Evolutionary conservation across 2,797 vertebrate genomes (phyloP).

Genomic region (Betta splendens): DNA sequence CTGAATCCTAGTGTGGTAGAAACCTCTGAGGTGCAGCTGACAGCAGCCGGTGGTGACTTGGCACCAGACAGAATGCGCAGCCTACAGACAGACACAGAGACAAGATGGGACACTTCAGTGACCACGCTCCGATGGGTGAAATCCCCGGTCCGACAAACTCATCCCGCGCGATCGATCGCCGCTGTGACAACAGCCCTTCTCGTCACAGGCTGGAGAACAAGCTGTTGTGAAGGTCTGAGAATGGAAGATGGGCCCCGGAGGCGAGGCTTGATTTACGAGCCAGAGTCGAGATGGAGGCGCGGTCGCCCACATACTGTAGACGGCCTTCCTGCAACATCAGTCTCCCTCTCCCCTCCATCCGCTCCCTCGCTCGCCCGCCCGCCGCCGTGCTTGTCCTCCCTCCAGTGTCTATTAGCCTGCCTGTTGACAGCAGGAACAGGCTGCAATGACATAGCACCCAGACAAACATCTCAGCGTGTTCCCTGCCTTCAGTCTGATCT

Average conservation of each 20-base stretch:
- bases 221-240: constrained; percentile 76
- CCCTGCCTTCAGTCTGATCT: constrained; percentile 33
- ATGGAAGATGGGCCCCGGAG: constrained; percentile 70
- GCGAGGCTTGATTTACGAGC: constrained; percentile 76
- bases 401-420: constrained; percentile 49
- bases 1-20: constrained; percentile 1
- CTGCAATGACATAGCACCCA: constrained; percentile 56
- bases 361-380: constrained; percentile 44
- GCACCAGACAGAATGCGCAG: constrained; percentile 46
- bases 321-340: constrained; percentile 69
- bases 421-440: constrained; percentile 61
- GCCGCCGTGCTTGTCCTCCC: constrained; percentile 47
- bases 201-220: constrained; percentile 76
- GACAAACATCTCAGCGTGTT: constrained; percentile 39
- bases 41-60: constrained; percentile 37
- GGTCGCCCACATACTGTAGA: constrained; percentile 61
- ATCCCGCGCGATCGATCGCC: constrained; percentile 76
- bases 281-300: constrained; percentile 68
- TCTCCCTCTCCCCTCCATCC: constrained; percentile 53
- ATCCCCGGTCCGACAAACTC: constrained; percentile 69
- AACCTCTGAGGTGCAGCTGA: constrained; percentile 32
- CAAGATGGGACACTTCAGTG: constrained; percentile 64
- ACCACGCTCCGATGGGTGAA: constrained; percentile 68
- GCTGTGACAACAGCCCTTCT: constrained; percentile 73
- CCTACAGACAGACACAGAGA: constrained; percentile 62